Base-by-base conservation (phyloP, 2,888 invertebrate species). In the Pterostichus madidus region DNA sequence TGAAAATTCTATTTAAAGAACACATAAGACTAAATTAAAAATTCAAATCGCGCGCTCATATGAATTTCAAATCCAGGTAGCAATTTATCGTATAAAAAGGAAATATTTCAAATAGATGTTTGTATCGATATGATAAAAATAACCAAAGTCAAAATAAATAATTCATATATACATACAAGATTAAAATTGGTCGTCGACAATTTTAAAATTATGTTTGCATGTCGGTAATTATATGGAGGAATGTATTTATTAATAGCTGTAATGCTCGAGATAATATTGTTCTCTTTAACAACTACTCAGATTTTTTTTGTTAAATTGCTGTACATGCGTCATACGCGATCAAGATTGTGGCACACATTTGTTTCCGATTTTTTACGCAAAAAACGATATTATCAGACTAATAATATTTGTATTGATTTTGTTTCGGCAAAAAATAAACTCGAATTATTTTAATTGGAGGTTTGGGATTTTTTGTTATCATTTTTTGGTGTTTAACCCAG, bases 151-250 rank as follows among this genome's bases (percentile, higher is more conserved):
- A 46, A 56, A 71, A 76, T 76, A 32, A 76, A 76, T 76, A 53
- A 76, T 76, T 76, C 76, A 76, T 56, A 52, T 24, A 15, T 52
- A 53, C 32, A 64, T 13, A 53, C 32, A 13, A 46, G 76, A 56
- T 76, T 46, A 76, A 76, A 35, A 76, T 49, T 76, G 56, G 24
- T 15, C 35, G 53, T 56, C 24, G 2, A 35, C 35, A 76, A 56
- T 76, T 76, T 76, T 76, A 71, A 76, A 76, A 76, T 35, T 76
- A 76, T 76, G 76, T 32, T 76, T 32, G 76, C 76, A 76, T 76
- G 76, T 13, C 10, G 31, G 5, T 76, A 76, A 76, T 76, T 53
- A 76, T 75, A 75, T 76, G 76, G 31, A 76, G 56, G 32, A 56
- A 76, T 53, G 52, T 56, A 76, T 56, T 76, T 76, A 76, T 76